These are phyloP conservation scores for Ophion ellenae DNA, from an alignment of 2,888 invertebrate genomes.

Conservation along the genomic window DNA sequence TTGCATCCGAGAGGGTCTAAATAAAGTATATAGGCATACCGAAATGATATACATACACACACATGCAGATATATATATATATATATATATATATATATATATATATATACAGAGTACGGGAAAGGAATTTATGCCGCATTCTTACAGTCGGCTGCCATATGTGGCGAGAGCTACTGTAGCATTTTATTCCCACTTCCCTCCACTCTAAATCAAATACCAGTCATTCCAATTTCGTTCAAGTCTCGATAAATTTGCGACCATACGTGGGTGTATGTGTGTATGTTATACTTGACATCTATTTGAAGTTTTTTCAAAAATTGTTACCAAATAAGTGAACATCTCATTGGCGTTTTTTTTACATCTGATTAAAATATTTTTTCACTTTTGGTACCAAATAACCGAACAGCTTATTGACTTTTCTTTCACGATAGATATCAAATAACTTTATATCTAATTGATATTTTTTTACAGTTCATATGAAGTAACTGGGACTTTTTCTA, in stretches of 20 bases:
- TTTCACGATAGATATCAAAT: no score
- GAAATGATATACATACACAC: slow-evolving; percentile 3
- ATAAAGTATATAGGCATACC: slow-evolving; percentile 42
- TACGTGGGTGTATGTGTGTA: no score
- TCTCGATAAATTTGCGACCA: background rate
- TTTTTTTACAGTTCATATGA: no score
- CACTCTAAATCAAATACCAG: background rate
- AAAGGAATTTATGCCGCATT: slow-evolving; percentile 49
- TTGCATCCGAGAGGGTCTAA: slow-evolving; percentile 42
- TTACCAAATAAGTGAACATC: no score
- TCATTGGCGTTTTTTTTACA: no score
- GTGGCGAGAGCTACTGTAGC: slow-evolving; percentile 54
- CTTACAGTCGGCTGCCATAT: slow-evolving; percentile 45
- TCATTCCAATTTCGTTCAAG: background rate
- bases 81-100: background rate
- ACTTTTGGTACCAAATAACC: no score
- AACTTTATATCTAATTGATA: no score
- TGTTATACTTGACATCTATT: no score
- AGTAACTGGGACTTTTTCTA: no score
- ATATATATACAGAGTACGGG: slow-evolving; percentile 1
- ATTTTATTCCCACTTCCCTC: slow-evolving; percentile 15
- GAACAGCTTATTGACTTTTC: no score
- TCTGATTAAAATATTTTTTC: no score
- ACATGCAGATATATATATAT: background rate
- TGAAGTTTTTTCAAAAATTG: no score